Conservation (phyloP, 2,113 vertebrate genomes). For the Illadopsis cleaveri region DNA sequence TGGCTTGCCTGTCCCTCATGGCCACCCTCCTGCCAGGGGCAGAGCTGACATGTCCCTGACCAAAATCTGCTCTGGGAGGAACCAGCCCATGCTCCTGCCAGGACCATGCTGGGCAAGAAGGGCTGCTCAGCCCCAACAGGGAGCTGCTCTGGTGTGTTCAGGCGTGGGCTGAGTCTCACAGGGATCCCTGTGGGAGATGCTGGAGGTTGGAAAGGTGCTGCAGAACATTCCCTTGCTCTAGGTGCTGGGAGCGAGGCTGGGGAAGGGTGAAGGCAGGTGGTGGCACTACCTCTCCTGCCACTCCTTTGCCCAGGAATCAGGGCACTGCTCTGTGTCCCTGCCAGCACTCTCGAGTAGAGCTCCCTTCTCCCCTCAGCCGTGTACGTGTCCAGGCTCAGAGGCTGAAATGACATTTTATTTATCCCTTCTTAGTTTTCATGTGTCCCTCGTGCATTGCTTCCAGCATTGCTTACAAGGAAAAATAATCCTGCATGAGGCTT, state of each 20-base stretch:
- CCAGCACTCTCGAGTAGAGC: neutral
- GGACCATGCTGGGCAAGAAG: accelerated
- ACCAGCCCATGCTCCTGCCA: accelerated
- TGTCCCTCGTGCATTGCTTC: neutral
- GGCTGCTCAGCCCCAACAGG: neutral
- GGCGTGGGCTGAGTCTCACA: accelerated
- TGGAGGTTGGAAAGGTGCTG: neutral
- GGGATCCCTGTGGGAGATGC: neutral
- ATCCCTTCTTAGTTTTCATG: neutral
- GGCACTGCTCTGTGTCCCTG: neutral
- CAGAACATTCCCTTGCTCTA: neutral
- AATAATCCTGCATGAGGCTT: neutral
- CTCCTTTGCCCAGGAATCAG: neutral
- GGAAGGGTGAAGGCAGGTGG: neutral
- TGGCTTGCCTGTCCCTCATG: accelerated
- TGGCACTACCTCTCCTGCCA: neutral
- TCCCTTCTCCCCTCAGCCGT: neutral
- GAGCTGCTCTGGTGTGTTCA: accelerated
- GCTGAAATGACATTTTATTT: slow-evolving; percentile 2
- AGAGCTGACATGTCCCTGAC: neutral
- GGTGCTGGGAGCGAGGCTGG: neutral
- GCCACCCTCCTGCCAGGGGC: neutral
- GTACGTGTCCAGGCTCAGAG: neutral
- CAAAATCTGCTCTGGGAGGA: neutral
- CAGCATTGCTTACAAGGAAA: neutral